Base-by-base conservation (phyloP, 1,140 invertebrate species). In the Tenebrio molitor region DNA sequence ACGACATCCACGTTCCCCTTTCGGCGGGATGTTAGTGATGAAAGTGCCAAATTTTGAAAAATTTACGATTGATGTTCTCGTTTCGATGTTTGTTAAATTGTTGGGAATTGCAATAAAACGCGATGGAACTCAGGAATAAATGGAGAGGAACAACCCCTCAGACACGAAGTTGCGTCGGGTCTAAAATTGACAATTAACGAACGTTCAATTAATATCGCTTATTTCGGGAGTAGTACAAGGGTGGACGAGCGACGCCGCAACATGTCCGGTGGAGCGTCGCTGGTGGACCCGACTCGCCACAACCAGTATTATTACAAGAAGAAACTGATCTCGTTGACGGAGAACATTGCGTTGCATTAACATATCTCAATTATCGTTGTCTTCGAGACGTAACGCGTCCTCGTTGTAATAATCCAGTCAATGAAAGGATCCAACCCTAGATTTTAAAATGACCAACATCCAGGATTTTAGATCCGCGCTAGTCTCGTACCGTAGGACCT, bases 41-140 rank as follows among this genome's bases (percentile, higher is more conserved):
- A 71, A 81, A 82, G 81, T 82, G 81, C 81, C 81, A 82, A 82
- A 82, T 81, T 81, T 82, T 77, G 29, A 29, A 71, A 72, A 72
- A 64, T 65, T 16, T 71, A 74, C 70, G 69, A 71, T 73, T 69
- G 71, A 63, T 77, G 73, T 75, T 69, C 41, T 69, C 17, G 14
- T 15, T 29, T 19, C 12, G 33, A 50, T 69, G 39, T 69, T 36
- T 15, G 65, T 44, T 10, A 42, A 41, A 50, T 14, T 3, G 25
- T 29, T 17, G 6, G 41, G 15, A 69, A 50, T 69, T 44, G 41
- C 42, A 36, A 46, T 50, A 50, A n/a, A 36, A 29, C 25, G 3
- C 25, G 33, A 69, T 16, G 33, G 42, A 46, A 69, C 42, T 69
- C 42, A 69, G 66, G 42, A 42, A 29, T 29, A 29, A 68, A 36